These are phyloP conservation scores for Tenthredo distinguenda DNA, from an alignment of 2,888 invertebrate genomes.

Conservation along the genomic window DNA sequence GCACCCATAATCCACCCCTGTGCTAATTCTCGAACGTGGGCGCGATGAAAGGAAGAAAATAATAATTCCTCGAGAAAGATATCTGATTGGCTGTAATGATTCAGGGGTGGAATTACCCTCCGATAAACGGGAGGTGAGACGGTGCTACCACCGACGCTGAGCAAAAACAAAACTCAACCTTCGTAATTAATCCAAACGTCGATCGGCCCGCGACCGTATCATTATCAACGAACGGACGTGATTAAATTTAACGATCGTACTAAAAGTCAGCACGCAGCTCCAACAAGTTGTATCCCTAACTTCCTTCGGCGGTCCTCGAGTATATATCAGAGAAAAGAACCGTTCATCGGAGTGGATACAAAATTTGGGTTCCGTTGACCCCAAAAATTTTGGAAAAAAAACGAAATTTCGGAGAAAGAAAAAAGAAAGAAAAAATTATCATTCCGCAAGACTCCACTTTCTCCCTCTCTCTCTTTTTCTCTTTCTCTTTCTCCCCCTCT, in stretches of 20 bases:
- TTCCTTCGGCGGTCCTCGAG: background rate
- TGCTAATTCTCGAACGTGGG: background rate
- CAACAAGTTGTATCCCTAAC: constrained; percentile 43
- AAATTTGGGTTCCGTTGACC: too few species aligned
- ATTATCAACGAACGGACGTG: constrained; percentile 49
- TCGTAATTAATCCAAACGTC: constrained; percentile 43
- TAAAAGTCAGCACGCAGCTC: constrained; percentile 42
- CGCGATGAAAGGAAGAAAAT: background rate
- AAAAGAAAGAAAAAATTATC: background rate
- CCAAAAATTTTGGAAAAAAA: background rate
- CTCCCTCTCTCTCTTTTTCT: background rate
- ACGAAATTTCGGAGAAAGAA: background rate
- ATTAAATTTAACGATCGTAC: constrained; percentile 53
- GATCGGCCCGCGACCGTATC: constrained; percentile 48
- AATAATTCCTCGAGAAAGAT: background rate
- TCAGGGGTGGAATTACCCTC: background rate
- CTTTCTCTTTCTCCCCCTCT: constrained; percentile 35
- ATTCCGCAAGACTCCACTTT: background rate
- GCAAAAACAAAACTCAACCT: constrained; percentile 1
- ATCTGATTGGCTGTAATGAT: constrained; percentile 5
- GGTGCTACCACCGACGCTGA: background rate
- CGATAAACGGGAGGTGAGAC: background rate
- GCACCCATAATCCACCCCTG: background rate
- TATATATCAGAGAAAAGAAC: background rate
- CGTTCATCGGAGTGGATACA: too few species aligned